These are phyloP conservation scores for Melitaea athalia DNA, from an alignment of 2,888 invertebrate genomes.

Conservation along the genomic window DNA sequence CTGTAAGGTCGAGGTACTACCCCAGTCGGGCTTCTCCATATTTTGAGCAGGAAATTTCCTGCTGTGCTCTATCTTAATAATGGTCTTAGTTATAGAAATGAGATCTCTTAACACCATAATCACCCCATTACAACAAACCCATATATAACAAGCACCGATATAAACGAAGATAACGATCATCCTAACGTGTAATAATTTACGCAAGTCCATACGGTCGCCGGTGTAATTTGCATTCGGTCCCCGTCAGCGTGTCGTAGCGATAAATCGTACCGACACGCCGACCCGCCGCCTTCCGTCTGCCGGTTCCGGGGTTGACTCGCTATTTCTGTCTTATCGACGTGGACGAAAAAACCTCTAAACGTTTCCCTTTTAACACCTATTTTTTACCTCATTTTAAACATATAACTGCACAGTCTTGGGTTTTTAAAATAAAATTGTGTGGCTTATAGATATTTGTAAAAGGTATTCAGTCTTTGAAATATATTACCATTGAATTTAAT, in stretches of 20 bases:
- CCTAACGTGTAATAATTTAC: slow-evolving; percentile 14
- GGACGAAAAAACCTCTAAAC: background rate
- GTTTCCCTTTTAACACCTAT: background rate
- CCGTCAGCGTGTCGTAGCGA: slow-evolving; percentile 23
- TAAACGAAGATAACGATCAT: slow-evolving; percentile 1
- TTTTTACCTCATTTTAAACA: background rate
- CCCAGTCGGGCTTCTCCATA: too few relatives aligned
- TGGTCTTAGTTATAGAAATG: too few relatives aligned
- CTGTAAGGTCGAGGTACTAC: too few relatives aligned
- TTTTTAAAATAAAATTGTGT: too few relatives aligned
- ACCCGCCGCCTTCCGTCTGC: slow-evolving; percentile 29
- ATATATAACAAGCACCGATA: slow-evolving; percentile 1
- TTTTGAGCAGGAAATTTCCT: too few relatives aligned
- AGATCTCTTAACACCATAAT: too few relatives aligned
- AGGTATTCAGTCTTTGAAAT: too few relatives aligned
- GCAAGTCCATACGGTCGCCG: slow-evolving; percentile 18
- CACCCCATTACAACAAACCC: background rate
- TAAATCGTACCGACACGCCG: slow-evolving; percentile 31
- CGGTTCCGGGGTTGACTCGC: slow-evolving; percentile 25
- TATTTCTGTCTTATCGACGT: slow-evolving; percentile 11
- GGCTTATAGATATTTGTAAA: too few relatives aligned
- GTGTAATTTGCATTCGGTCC: slow-evolving; percentile 30
- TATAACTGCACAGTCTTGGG: background rate
- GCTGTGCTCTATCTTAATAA: too few relatives aligned
- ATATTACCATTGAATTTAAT: too few relatives aligned